Evolutionary conservation across 2,797 vertebrate genomes (phyloP).

Genomic region (Odontamblyopus rebecca): DNA sequence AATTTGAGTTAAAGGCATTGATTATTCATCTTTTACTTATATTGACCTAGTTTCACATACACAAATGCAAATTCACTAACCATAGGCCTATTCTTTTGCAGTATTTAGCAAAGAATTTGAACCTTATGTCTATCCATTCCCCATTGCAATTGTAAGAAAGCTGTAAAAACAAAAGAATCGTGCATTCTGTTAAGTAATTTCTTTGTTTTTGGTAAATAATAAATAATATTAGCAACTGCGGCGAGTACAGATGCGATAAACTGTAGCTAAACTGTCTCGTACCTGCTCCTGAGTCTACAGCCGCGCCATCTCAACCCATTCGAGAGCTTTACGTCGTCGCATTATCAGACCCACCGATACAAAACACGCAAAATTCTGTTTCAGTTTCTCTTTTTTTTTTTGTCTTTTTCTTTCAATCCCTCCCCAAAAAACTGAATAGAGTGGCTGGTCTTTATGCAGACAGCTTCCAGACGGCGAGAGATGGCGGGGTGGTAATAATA

Average conservation of each 20-base stretch:
- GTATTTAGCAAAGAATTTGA: too few species aligned
- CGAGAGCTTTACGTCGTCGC: constrained; percentile 66
- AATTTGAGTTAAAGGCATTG: too few species aligned
- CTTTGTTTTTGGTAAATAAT: too few species aligned
- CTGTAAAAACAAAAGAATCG: too few species aligned
- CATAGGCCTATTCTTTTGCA: too few species aligned
- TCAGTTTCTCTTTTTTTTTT: constrained; percentile 24
- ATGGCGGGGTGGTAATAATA: constrained; percentile 82
- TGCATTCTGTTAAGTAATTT: too few species aligned
- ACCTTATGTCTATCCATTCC: too few species aligned
- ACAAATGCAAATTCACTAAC: too few species aligned
- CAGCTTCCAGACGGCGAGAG: constrained; percentile 79
- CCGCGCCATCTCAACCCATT: constrained; percentile 33
- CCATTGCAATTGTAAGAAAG: too few species aligned
- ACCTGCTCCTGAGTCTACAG: constrained; percentile 62
- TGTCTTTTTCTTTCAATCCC: constrained; percentile 66
- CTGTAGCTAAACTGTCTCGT: constrained; percentile 49
- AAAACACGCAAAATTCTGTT: constrained; percentile 75
- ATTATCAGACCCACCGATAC: constrained; percentile 45
- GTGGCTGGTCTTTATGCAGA: constrained; percentile 78
- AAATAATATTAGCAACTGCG: too few species aligned
- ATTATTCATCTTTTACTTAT: too few species aligned
- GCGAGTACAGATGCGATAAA: constrained; percentile 34
- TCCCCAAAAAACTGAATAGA: constrained; percentile 73
- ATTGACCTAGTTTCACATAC: too few species aligned